A percentile compares a stretch with the other conserved stretches of the same genome.
Evolutionary conservation across 30 jellyfish, hydroid and myxozoan genomes (phyloP).

Genomic region (Aurelia aurita complex sp. Pacific): DNA sequence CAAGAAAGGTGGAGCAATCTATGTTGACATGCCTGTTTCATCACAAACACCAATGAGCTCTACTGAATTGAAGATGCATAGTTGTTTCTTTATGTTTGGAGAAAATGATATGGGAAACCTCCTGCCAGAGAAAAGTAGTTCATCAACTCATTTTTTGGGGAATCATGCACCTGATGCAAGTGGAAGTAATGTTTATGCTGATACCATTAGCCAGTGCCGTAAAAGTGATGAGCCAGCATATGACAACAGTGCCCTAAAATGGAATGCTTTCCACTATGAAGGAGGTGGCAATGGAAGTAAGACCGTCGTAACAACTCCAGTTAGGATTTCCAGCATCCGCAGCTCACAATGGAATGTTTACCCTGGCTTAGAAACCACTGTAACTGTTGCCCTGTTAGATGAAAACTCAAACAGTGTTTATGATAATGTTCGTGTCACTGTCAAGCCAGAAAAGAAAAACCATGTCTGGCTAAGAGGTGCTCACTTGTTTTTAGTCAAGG

Average conservation of each 20-base stretch:
- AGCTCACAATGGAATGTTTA: constrained; percentile 67
- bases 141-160: constrained; percentile 44
- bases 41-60: constrained; percentile 65
- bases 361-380: constrained; percentile 71
- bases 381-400: constrained; percentile 61
- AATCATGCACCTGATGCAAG: constrained; percentile 73
- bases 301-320: constrained; percentile 70
- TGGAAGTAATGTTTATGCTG: constrained; percentile 77
- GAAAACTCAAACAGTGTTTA: constrained; percentile 63
- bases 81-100: constrained; percentile 65
- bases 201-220: constrained; percentile 64
- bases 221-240: constrained; percentile 34
- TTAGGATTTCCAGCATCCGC: constrained; percentile 10
- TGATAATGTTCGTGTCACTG: constrained; percentile 38
- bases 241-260: constrained; percentile 58
- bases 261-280: constrained; percentile 60
- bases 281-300: constrained; percentile 37
- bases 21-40: constrained; percentile 58
- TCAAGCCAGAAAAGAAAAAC: constrained; percentile 13
- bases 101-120: background rate
- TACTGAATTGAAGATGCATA: constrained; percentile 62
- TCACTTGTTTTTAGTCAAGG: constrained; percentile 29
- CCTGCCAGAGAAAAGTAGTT: constrained; percentile 52
- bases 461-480: constrained; percentile 30
- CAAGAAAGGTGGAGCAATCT: constrained; percentile 86